phyloP scores from a whole-genome alignment of 2,797 vertebrate genomes.

The Clarias platycephalus region DNA sequence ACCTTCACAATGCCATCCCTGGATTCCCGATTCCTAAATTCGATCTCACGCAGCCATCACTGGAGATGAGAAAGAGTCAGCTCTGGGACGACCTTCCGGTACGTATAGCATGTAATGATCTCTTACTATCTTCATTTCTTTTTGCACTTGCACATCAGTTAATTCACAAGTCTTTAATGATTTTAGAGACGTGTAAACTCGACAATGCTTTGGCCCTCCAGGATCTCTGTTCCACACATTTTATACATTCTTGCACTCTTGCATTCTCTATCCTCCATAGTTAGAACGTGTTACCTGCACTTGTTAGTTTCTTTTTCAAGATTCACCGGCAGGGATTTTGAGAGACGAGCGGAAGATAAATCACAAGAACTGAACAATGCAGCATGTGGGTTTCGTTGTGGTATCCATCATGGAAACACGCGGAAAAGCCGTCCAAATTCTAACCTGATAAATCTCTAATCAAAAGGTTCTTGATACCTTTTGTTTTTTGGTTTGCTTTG shows the following conservation, averaged over 20 bases:
- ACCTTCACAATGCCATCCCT: constrained; percentile 97
- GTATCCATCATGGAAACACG: constrained; percentile 29
- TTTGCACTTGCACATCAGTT: not conserved
- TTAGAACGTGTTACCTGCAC: constrained; percentile 21
- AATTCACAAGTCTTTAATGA: constrained; percentile 8
- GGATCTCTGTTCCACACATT: not conserved
- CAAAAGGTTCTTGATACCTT: constrained; percentile 16
- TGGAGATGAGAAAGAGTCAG: constrained; percentile 96
- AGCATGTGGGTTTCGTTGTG: constrained; percentile 33
- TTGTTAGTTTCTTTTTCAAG: not conserved
- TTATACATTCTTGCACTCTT: not conserved
- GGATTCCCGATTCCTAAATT: constrained; percentile 96
- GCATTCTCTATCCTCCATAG: not conserved
- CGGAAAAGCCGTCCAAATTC: constrained; percentile 1
- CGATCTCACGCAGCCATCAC: constrained; percentile 91
- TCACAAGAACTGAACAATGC: constrained; percentile 17
- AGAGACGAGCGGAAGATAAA: not conserved
- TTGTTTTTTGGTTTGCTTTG: constrained; percentile 17
- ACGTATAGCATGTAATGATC: constrained; percentile 58
- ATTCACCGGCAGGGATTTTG: constrained; percentile 18
- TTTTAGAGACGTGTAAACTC: not conserved
- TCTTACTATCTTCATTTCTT: not conserved
- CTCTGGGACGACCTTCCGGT: constrained; percentile 97
- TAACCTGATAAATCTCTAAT: not conserved
- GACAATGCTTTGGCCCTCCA: not conserved